Evolutionary conservation across 2,113 vertebrate genomes (phyloP).

Genomic region (Anser cygnoides): DNA sequence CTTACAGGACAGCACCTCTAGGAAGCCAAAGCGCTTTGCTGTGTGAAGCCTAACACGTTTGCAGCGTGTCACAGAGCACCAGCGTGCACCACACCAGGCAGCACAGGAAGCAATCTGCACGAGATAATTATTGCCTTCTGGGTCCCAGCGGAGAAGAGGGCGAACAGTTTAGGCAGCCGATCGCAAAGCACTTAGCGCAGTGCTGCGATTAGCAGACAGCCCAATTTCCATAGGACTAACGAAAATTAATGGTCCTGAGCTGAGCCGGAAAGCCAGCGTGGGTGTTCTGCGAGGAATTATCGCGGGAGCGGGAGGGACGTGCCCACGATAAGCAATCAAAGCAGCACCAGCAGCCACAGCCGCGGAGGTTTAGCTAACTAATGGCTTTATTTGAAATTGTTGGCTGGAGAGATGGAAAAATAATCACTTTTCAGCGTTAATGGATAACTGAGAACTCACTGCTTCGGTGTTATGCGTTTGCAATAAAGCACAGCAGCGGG

Average conservation of each 20-base stretch:
- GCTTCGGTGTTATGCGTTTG: neutral
- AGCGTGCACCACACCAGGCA: neutral
- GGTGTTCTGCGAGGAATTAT: neutral
- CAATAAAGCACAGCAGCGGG: neutral
- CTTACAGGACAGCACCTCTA: neutral
- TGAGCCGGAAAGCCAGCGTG: neutral
- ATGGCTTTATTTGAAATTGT: slow-evolving; percentile 18
- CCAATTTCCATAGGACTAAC: neutral
- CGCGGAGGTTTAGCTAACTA: neutral
- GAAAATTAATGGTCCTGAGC: neutral
- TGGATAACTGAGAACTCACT: slow-evolving; percentile 56
- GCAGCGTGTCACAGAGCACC: neutral
- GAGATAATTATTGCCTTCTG: neutral
- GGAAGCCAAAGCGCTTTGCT: neutral
- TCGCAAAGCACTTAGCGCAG: neutral
- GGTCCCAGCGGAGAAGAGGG: neutral
- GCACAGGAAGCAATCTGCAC: neutral
- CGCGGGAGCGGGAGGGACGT: neutral
- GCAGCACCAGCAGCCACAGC: neutral
- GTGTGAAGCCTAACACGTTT: neutral
- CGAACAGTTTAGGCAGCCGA: neutral
- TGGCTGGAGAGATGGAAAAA: slow-evolving; percentile 6
- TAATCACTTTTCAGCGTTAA: slow-evolving; percentile 40
- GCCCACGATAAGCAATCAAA: neutral
- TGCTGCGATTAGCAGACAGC: neutral